These are phyloP conservation scores for Lathronympha strigana DNA, from an alignment of 2,888 invertebrate species.

Conservation along the genomic window DNA sequence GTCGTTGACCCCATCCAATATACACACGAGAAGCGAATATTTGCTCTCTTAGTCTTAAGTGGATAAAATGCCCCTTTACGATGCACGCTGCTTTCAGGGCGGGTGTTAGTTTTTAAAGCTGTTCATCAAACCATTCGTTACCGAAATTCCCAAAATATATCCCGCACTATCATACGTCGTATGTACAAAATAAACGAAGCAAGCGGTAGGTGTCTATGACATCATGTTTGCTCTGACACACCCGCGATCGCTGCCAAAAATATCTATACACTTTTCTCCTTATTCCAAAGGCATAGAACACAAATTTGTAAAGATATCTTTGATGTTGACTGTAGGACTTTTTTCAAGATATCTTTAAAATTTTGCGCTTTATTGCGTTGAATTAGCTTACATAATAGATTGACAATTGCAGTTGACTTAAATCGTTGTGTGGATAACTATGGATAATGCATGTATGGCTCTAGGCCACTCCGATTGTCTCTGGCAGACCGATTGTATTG, in stretches of 20 bases:
- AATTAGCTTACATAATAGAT: not conserved
- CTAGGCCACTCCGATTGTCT: slow-evolving; percentile 12
- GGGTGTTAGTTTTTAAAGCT: too few species aligned
- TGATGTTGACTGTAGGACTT: not conserved
- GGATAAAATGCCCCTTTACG: too few species aligned
- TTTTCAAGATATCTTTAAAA: not conserved
- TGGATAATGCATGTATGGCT: slow-evolving; percentile 8
- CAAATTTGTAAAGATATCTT: not conserved
- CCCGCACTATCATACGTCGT: slow-evolving; percentile 15
- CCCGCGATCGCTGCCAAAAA: not conserved
- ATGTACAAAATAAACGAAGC: slow-evolving; percentile 34
- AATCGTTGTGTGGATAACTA: not conserved
- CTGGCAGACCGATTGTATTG: slow-evolving; percentile 5
- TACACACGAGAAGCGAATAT: too few species aligned
- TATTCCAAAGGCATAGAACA: not conserved
- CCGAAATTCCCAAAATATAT: slow-evolving; percentile 15
- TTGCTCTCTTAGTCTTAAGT: too few species aligned
- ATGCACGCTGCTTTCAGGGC: too few species aligned
- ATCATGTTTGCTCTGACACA: slow-evolving; percentile 55
- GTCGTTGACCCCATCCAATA: too few species aligned
- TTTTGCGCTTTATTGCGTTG: not conserved
- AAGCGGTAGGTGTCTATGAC: slow-evolving; percentile 65
- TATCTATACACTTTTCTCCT: not conserved
- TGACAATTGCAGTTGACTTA: not conserved
- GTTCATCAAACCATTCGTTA: too few species aligned